Conservation (phyloP, 1,140 invertebrate species). For the Psix sp. region DNA sequence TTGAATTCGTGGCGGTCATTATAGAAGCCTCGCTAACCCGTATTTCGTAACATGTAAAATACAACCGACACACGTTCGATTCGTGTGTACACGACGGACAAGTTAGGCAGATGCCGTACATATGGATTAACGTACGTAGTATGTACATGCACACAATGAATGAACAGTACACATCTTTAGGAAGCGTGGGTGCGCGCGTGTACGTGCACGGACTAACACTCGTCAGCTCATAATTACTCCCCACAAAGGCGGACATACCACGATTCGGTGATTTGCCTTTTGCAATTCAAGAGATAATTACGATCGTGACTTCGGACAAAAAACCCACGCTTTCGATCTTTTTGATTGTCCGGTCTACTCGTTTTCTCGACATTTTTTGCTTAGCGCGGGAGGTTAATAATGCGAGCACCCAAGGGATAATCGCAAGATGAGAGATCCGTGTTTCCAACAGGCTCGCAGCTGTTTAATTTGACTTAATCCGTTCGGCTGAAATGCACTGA, state of each 20-base stretch:
- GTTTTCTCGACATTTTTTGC: constrained; percentile 13
- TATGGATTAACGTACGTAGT: constrained; percentile 50
- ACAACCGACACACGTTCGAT: constrained; percentile 36
- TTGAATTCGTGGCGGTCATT: constrained; percentile 57
- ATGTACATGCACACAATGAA: constrained; percentile 47
- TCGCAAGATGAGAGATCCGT: neutral
- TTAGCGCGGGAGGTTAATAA: neutral
- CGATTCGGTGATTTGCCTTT: constrained; percentile 47
- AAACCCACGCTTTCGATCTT: constrained; percentile 14
- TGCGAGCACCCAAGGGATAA: constrained; percentile 1
- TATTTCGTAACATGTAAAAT: constrained; percentile 44
- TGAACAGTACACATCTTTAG: constrained; percentile 4
- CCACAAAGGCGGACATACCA: constrained; percentile 41
- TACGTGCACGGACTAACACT: constrained; percentile 22
- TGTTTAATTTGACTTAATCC: no score
- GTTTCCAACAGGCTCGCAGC: no score
- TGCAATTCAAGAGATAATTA: constrained; percentile 33
- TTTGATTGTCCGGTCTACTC: constrained; percentile 23
- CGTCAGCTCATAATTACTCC: constrained; percentile 27
- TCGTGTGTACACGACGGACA: constrained; percentile 30
- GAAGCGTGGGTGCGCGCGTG: constrained; percentile 16
- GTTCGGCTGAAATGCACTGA: no score
- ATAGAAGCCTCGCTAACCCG: constrained; percentile 50
- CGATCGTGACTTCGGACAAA: constrained; percentile 35
- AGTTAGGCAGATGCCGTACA: constrained; percentile 58